Evolutionary conservation across 35 echinoderm and acorn worm species (phyloP).

Genomic region (Apostichopus californicus): DNA sequence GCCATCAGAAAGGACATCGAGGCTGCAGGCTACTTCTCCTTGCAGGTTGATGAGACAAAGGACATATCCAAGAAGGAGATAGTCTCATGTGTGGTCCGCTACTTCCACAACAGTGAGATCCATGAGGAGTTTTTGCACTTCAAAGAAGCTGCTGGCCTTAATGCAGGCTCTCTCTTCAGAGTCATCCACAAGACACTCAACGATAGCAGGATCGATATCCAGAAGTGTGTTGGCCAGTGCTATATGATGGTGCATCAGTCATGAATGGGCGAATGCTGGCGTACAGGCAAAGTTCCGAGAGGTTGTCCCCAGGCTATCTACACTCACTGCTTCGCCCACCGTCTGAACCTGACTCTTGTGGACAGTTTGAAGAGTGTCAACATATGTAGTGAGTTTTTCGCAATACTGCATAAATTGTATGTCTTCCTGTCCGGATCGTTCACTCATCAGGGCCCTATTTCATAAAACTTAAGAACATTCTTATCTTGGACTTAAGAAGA

Average conservation of each 20-base stretch:
- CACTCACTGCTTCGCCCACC: slow-evolving; percentile 55
- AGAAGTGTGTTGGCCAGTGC: slow-evolving; percentile 39
- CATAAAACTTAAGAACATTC: too few species aligned
- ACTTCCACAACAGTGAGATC: slow-evolving; percentile 36
- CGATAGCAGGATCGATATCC: slow-evolving; percentile 26
- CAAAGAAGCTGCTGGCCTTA: slow-evolving; percentile 27
- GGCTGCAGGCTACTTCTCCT: slow-evolving; percentile 43
- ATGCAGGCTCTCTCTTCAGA: slow-evolving; percentile 16
- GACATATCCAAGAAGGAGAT: slow-evolving; percentile 44
- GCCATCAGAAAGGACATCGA: slow-evolving; percentile 7
- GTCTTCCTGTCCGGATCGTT: slow-evolving; percentile 55
- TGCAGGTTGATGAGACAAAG: slow-evolving; percentile 44
- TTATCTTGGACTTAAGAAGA: too few species aligned
- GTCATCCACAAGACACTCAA: slow-evolving; percentile 9
- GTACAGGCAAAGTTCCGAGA: slow-evolving; percentile 39
- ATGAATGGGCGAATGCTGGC: slow-evolving; percentile 52
- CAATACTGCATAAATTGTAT: slow-evolving; percentile 50
- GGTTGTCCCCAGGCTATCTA: slow-evolving; percentile 30
- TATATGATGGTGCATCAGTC: slow-evolving; percentile 46
- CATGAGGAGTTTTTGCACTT: slow-evolving; percentile 51
- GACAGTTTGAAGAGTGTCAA: slow-evolving; percentile 33
- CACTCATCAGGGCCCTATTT: slow-evolving; percentile 36
- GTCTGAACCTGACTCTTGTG: slow-evolving; percentile 63
- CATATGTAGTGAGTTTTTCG: slow-evolving; percentile 54
- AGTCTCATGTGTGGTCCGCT: slow-evolving; percentile 30